phyloP scores from a whole-genome alignment of 2,113 vertebrate genomes.

The Macroglossus sobrinus region DNA sequence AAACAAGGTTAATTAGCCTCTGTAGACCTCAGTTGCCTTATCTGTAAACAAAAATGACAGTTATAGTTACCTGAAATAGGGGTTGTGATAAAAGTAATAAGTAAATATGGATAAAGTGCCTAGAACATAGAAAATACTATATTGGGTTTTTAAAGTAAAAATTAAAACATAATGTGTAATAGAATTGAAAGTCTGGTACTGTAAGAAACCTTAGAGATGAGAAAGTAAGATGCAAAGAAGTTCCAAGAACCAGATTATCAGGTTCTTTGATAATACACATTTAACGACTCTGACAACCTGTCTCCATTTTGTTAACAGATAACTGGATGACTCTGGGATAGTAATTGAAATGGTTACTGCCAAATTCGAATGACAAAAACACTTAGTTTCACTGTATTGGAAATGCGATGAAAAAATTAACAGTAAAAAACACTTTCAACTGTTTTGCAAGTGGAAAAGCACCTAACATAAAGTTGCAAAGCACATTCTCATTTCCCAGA shows the following conservation, averaged over 20 bases:
- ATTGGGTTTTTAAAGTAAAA: background rate
- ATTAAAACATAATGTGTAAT: background rate
- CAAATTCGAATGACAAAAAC: background rate
- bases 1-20: background rate
- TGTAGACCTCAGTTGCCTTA: background rate
- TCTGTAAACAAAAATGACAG: background rate
- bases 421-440: background rate
- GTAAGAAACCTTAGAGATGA: background rate
- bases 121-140: background rate
- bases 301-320: background rate
- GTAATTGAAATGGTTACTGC: background rate
- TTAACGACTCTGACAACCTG: background rate
- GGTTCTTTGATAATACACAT: background rate
- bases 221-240: background rate
- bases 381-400: background rate
- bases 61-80: background rate
- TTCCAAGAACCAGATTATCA: background rate
- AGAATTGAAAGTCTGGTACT: background rate
- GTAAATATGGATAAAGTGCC: background rate
- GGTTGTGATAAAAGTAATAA: background rate
- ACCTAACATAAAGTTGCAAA: constrained; percentile 2
- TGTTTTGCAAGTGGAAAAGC: constrained; percentile 33
- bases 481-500: constrained; percentile 48
- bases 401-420: constrained; percentile 4
- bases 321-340: background rate